Evolutionary conservation across 2,888 invertebrate species (phyloP).

Genomic region (Siphonodentalium dalli): DNA sequence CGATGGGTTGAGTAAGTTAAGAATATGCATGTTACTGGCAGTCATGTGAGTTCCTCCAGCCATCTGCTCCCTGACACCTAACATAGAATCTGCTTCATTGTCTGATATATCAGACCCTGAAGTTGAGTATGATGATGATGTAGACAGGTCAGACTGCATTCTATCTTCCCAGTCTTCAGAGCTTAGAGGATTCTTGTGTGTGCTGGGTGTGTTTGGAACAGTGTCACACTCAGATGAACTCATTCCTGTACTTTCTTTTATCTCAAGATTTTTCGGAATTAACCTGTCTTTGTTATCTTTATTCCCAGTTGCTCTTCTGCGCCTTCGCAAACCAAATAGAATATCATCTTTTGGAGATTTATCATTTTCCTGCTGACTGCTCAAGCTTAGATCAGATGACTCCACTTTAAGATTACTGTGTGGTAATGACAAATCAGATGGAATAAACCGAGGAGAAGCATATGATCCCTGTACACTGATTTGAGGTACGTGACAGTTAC

Average conservation of each 20-base stretch:
- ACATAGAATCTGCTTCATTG: constrained; percentile 35
- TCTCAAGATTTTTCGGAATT: too few relatives aligned
- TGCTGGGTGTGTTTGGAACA: constrained; percentile 21
- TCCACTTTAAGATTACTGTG: too few relatives aligned
- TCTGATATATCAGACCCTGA: constrained; percentile 55
- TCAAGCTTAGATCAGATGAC: too few relatives aligned
- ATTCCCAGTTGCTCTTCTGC: too few relatives aligned
- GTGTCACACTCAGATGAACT: constrained; percentile 48
- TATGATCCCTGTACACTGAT: too few relatives aligned
- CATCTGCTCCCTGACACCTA: background rate
- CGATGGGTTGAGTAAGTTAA: constrained; percentile 51
- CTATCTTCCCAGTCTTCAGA: constrained; percentile 63
- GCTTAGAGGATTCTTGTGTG: constrained; percentile 41
- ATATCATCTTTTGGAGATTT: too few relatives aligned
- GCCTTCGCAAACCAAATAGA: too few relatives aligned
- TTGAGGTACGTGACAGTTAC: too few relatives aligned
- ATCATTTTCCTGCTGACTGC: too few relatives aligned
- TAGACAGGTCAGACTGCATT: constrained; percentile 56
- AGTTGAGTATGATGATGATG: constrained; percentile 45
- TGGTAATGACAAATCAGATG: too few relatives aligned
- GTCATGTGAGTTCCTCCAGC: constrained; percentile 23
- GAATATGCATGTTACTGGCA: constrained; percentile 41
- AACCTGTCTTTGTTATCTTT: too few relatives aligned
- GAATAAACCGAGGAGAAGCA: too few relatives aligned
- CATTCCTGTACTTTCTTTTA: constrained; percentile 31